These are phyloP conservation scores for Dynastes tityus DNA, from an alignment of 2,888 invertebrate genomes.

Conservation along the genomic window DNA sequence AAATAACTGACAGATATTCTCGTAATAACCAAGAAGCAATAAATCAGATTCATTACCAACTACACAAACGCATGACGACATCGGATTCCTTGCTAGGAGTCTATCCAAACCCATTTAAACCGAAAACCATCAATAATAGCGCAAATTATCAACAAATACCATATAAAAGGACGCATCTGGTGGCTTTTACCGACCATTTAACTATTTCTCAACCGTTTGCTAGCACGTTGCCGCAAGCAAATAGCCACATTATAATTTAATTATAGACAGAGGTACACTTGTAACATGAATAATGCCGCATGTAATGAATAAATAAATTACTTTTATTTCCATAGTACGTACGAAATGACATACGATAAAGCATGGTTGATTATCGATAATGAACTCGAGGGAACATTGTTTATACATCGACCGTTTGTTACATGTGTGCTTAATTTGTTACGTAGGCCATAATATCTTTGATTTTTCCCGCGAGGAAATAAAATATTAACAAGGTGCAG, in stretches of 20 bases:
- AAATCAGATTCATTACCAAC: no score
- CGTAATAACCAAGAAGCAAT: no score
- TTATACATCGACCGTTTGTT: background rate
- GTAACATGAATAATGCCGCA: conserved; percentile 29
- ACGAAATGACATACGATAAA: conserved; percentile 18
- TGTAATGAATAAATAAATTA: conserved; percentile 27
- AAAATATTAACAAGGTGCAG: no score
- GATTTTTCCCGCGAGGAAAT: no score
- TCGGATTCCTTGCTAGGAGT: no score
- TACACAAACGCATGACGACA: no score
- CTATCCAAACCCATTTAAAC: no score
- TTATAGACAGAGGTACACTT: conserved; percentile 28
- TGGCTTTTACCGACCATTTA: no score
- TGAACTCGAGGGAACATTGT: conserved; percentile 14
- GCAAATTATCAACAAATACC: no score
- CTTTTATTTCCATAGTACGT: conserved; percentile 31
- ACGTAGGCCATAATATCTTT: background rate
- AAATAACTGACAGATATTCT: no score
- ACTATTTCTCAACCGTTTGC: conserved; percentile 1
- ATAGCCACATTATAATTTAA: conserved; percentile 27
- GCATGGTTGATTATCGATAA: conserved; percentile 8
- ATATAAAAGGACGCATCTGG: no score
- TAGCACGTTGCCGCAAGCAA: background rate
- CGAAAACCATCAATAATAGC: no score
- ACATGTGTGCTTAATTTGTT: conserved; percentile 2